These are phyloP conservation scores for Bugula neritina DNA, from an alignment of 2,888 invertebrate species.

Conservation along the genomic window DNA sequence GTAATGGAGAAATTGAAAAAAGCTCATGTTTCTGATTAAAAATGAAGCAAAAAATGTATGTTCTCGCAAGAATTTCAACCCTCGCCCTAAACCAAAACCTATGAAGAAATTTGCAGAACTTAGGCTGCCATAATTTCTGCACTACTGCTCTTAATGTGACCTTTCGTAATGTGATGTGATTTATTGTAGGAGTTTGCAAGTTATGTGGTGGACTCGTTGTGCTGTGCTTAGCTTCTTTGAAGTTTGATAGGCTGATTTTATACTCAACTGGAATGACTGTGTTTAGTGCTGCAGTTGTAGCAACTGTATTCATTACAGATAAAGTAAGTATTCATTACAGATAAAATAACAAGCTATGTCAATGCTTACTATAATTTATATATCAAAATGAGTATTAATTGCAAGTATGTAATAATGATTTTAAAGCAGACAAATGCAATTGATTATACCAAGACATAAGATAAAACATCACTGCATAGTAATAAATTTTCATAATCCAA, in stretches of 20 bases:
- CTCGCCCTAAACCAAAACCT: too few species aligned
- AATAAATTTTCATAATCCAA: too few species aligned
- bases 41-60: neutral
- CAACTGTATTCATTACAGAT: neutral
- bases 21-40: neutral
- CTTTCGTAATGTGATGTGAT: neutral
- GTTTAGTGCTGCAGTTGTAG: neutral
- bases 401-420: too few species aligned
- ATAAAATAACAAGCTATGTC: too few species aligned
- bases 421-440: too few species aligned
- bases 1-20: neutral
- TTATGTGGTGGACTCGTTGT: neutral
- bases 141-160: neutral
- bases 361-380: neutral
- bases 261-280: neutral
- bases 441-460: too few species aligned
- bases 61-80: too few species aligned
- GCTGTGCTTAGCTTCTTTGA: neutral
- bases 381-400: too few species aligned
- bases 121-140: too few species aligned
- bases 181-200: neutral
- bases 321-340: neutral
- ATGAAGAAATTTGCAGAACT: too few species aligned
- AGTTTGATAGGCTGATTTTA: neutral
- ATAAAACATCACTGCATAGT: too few species aligned